phyloP scores from a whole-genome alignment of 2,797 vertebrate genomes.

The Hippocampus kuda region DNA sequence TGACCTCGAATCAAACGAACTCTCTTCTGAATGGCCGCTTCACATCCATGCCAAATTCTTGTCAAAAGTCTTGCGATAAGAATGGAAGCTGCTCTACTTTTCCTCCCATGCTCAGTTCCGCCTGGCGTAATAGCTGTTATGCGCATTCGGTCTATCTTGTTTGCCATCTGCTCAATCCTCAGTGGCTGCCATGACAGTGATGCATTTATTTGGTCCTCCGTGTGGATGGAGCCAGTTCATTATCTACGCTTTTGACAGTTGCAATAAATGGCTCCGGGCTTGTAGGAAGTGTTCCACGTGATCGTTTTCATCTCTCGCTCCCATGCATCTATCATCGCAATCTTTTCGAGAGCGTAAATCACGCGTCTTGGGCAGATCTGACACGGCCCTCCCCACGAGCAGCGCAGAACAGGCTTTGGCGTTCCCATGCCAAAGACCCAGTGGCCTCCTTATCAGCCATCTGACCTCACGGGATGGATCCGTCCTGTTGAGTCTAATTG shows the following conservation, averaged over 20 bases:
- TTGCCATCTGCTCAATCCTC: constrained; percentile 26
- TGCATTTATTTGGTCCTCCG: constrained; percentile 21
- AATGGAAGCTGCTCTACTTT: background rate
- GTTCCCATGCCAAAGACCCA: constrained; percentile 48
- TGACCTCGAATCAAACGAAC: background rate
- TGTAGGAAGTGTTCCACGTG: constrained; percentile 22
- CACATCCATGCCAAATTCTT: background rate
- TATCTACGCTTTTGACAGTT: constrained; percentile 26
- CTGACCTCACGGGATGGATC: constrained; percentile 56
- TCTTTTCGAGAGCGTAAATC: constrained; percentile 40
- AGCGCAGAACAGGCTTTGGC: constrained; percentile 9
- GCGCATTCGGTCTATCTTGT: constrained; percentile 23
- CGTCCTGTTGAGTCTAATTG: constrained; percentile 58
- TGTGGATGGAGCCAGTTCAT: constrained; percentile 19
- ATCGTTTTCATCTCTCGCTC: constrained; percentile 23
- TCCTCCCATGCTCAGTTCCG: background rate
- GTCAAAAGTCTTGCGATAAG: background rate
- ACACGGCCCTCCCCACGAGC: constrained; percentile 9
- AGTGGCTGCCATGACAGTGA: constrained; percentile 18
- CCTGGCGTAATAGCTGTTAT: background rate
- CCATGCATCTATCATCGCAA: constrained; percentile 18
- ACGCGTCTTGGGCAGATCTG: constrained; percentile 6
- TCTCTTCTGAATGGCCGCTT: background rate
- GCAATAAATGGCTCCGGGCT: constrained; percentile 21
- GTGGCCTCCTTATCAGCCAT: constrained; percentile 50